phyloP scores from a whole-genome alignment of 1,140 invertebrate genomes.

The Pseudomyrmex sp. region DNA sequence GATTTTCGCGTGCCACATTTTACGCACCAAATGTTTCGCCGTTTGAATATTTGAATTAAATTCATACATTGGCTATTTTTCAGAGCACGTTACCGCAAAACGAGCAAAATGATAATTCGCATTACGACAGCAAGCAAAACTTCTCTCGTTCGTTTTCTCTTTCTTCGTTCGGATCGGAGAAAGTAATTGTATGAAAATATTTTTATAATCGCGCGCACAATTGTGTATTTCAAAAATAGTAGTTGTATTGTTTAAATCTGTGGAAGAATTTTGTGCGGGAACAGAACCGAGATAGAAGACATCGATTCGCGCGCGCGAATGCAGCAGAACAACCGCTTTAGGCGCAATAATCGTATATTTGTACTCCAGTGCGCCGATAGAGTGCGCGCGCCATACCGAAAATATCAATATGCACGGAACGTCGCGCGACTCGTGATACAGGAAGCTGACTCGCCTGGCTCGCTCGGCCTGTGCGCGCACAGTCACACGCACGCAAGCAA shows the following conservation, averaged over 20 bases:
- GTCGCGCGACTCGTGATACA: constrained; percentile 66
- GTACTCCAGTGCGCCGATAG: constrained; percentile 25
- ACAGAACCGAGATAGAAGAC: background rate
- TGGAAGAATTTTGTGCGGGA: background rate
- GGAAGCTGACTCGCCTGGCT: constrained; percentile 70
- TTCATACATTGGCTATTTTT: constrained; percentile 44
- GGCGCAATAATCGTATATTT: constrained; percentile 44
- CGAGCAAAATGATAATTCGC: background rate
- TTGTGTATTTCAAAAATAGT: background rate
- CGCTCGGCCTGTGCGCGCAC: background rate
- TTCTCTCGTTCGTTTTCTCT: background rate
- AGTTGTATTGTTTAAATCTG: background rate
- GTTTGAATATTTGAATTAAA: constrained; percentile 53
- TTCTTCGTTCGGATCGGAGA: too few relatives aligned
- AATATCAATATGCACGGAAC: constrained; percentile 74
- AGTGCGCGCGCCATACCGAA: constrained; percentile 51
- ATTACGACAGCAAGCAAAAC: too few relatives aligned
- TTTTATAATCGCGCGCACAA: too few relatives aligned
- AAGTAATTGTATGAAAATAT: too few relatives aligned
- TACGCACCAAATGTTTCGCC: constrained; percentile 38
- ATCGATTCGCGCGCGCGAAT: background rate
- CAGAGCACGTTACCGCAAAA: constrained; percentile 15
- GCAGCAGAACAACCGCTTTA: constrained; percentile 13
- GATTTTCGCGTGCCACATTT: constrained; percentile 37
- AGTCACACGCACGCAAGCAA: background rate